phyloP scores from a whole-genome alignment of 2,797 vertebrate species.

The Parauchenoglanis punctatus region DNA sequence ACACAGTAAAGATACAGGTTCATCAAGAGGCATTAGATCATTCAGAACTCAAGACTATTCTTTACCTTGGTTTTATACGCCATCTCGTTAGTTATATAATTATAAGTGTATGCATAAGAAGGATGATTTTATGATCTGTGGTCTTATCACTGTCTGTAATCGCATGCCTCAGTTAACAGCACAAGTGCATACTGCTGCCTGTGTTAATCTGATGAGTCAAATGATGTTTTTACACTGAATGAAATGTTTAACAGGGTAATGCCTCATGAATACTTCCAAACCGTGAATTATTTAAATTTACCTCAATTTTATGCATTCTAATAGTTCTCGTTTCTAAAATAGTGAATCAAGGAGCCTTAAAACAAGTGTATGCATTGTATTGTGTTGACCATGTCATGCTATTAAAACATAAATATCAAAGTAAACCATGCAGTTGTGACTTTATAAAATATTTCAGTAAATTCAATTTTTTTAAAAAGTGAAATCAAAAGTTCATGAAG shows the following conservation, averaged over 20 bases:
- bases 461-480: neutral
- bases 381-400: neutral
- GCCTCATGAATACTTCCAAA: neutral
- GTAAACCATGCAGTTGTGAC: neutral
- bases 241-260: neutral
- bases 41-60: neutral
- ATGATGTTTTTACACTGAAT: neutral
- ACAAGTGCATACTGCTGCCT: neutral
- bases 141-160: neutral
- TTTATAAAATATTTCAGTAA: neutral
- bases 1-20: neutral
- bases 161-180: neutral
- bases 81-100: neutral
- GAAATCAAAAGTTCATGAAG: neutral
- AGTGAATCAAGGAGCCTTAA: neutral
- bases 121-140: neutral
- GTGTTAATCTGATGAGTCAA: neutral
- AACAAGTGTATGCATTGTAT: neutral
- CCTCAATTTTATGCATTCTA: conserved; percentile 6
- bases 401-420: neutral
- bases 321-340: neutral
- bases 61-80: neutral
- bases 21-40: neutral
- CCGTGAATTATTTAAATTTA: neutral
- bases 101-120: neutral